Base-by-base conservation (phyloP, 1,140 invertebrate species). In the Caenorhabditis tropicalis region DNA sequence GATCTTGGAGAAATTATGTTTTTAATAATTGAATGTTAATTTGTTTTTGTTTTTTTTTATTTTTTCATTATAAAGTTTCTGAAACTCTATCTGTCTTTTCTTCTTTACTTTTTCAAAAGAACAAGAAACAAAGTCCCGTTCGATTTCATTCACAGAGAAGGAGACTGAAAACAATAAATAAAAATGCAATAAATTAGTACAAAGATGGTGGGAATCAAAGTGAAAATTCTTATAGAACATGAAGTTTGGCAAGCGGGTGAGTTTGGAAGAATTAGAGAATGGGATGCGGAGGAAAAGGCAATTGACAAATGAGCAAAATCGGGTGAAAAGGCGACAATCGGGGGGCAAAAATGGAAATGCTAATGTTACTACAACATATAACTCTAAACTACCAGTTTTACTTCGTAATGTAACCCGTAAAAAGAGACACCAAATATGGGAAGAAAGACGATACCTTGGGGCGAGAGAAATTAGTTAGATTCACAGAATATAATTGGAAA, bases 361-460 rank as follows among this genome's bases (percentile, higher is more conserved):
- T 74, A 74, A 74, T 74, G 19, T 74, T 74, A 74, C 65, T 43
- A 74, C 65, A 74, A 24, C 39, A 36, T 6, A 36, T 43, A 74
- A n/a, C 43, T 21, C 65, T 74, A 74, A 46, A 74, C 65, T 74
- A 74, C 65, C 36, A 46, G 65, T 74, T 74, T 74, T 74, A 74
- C 65, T 74, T 74, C 65, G 65, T 74, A 74, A 74, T 74, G 36
- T 74, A 43, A 74, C 65, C 65, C 65, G 65, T 74, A 5, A 74
- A 27, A 65, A 65, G 58, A 27, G 31, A 36, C 58, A 65, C 58
- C 58, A 36, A 36, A n/a, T 65, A 6, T n/a, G 43, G 21, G 7
- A 46, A 74, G 12, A 10, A 29, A 15, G 53, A 24, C 19, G 24
- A 74, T 74, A 74, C 36, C 36, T 21, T 74, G 65, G 65, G n/a